Evolutionary conservation across 2,113 vertebrate genomes (phyloP).

Genomic region (Tretioscincus oriximinensis): DNA sequence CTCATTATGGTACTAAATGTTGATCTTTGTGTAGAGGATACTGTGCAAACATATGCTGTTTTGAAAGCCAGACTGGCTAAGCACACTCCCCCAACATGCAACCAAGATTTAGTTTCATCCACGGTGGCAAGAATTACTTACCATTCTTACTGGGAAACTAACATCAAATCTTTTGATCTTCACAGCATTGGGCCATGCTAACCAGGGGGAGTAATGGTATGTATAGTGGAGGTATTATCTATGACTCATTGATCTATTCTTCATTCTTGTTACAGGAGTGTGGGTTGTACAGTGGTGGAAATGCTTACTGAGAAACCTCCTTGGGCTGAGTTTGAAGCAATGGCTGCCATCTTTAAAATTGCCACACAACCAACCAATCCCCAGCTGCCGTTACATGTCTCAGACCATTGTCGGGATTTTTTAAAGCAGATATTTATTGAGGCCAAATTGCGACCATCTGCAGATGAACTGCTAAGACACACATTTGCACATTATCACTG

Average conservation of each 20-base stretch:
- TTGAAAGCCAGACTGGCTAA: no score
- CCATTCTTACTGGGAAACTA: no score
- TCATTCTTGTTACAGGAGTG: constrained; percentile 81
- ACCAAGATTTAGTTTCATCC: no score
- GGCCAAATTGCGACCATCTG: constrained; percentile 90
- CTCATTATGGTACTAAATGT: no score
- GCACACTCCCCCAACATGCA: no score
- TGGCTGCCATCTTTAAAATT: constrained; percentile 99
- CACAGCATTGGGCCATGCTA: no score
- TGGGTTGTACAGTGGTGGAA: constrained; percentile 97
- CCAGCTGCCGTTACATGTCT: constrained; percentile 89
- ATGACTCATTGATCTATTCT: constrained; percentile 39
- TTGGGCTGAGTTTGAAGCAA: constrained; percentile 97
- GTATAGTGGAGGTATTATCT: neutral
- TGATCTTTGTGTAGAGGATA: no score
- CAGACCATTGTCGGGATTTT: constrained; percentile 95
- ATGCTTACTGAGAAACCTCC: constrained; percentile 98
- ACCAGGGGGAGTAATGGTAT: no score
- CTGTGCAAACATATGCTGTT: no score
- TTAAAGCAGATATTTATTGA: constrained; percentile 95
- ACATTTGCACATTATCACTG: constrained; percentile 94
- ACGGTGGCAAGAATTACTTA: no score
- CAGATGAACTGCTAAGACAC: constrained; percentile 94
- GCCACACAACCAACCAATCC: constrained; percentile 98
- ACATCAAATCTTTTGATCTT: no score